These are phyloP conservation scores for Grammomys surdaster DNA, from an alignment of 2,113 vertebrate genomes.

Conservation along the genomic window DNA sequence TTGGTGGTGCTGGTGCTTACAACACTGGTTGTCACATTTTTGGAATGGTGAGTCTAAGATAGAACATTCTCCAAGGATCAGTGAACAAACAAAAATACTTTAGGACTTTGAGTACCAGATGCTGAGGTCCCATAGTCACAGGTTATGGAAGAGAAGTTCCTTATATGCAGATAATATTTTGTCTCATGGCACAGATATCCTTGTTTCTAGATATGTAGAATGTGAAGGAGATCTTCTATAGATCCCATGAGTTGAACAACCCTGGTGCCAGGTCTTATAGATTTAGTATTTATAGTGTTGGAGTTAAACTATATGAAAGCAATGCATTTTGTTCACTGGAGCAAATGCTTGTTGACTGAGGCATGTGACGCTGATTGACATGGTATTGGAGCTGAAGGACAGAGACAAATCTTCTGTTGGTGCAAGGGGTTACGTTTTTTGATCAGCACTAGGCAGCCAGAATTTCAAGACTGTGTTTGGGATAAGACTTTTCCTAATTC, in stretches of 20 bases:
- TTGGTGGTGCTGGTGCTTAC: not conserved
- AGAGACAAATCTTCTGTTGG: not conserved
- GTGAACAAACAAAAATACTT: not conserved
- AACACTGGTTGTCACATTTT: not conserved
- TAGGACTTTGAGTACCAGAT: not conserved
- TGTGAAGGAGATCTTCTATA: not conserved
- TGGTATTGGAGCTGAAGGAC: not conserved
- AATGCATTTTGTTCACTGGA: not conserved
- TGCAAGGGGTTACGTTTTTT: not conserved
- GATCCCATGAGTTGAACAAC: not conserved
- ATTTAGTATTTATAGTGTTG: not conserved
- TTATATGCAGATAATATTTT: not conserved
- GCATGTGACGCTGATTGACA: not conserved
- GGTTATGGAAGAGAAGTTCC: not conserved
- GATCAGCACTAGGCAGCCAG: not conserved
- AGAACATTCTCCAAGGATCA: not conserved
- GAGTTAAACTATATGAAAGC: not conserved
- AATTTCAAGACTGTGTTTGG: not conserved
- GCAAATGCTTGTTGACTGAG: not conserved
- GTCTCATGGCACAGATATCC: not conserved
- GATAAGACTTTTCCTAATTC: not conserved
- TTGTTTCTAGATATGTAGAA: not conserved
- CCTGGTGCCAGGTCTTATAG: not conserved
- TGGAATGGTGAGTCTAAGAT: not conserved
- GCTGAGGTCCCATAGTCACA: not conserved